These are phyloP conservation scores for Hephaestus fuliginosus DNA, from an alignment of 2,797 vertebrate species.

Conservation along the genomic window DNA sequence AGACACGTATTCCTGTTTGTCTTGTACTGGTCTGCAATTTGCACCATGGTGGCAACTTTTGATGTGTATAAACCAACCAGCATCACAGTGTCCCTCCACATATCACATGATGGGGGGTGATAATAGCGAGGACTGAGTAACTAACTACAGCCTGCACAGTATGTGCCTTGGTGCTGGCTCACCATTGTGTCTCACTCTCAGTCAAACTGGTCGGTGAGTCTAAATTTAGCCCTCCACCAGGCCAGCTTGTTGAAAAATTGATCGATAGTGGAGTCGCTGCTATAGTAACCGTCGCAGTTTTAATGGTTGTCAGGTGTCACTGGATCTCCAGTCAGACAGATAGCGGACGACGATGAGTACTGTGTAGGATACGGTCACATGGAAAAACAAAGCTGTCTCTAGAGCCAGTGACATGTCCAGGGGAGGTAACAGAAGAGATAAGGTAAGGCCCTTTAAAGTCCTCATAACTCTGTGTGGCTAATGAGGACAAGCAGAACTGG, in stretches of 20 bases:
- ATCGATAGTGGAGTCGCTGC: constrained; percentile 75
- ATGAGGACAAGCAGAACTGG: constrained; percentile 25
- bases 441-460: constrained; percentile 69
- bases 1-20: constrained; percentile 2
- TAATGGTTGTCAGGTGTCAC: constrained; percentile 78
- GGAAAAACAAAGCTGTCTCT: constrained; percentile 61
- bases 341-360: constrained; percentile 31
- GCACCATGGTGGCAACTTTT: background rate
- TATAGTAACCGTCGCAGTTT: constrained; percentile 78
- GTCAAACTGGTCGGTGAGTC: constrained; percentile 55
- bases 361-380: constrained; percentile 32
- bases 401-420: constrained; percentile 62
- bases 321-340: constrained; percentile 55
- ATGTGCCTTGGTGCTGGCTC: background rate
- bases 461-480: constrained; percentile 24
- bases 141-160: constrained; percentile 7
- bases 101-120: constrained; percentile 16
- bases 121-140: background rate
- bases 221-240: constrained; percentile 69
- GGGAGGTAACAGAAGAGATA: constrained; percentile 54
- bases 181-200: constrained; percentile 48
- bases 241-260: constrained; percentile 80
- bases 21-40: background rate
- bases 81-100: background rate
- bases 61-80: background rate